These are phyloP conservation scores for Stratiomys singularior DNA, from an alignment of 2,888 invertebrate species.

Conservation along the genomic window DNA sequence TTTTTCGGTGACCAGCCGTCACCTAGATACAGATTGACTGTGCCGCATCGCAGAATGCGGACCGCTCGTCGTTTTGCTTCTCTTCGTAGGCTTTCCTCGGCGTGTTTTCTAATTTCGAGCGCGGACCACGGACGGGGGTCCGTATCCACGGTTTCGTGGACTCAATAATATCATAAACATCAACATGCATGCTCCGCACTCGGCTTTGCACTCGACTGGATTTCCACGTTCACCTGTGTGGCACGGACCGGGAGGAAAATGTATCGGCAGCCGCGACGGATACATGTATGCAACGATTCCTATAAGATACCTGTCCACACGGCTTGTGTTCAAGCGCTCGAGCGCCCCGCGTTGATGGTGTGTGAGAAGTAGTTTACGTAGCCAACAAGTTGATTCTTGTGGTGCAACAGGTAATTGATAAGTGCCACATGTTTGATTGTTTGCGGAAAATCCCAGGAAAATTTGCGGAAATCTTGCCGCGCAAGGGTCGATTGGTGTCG, in stretches of 20 bases:
- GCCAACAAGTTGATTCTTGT: constrained; percentile 17
- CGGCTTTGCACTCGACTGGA: neutral
- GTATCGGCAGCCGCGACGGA: constrained; percentile 13
- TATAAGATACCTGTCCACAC: neutral
- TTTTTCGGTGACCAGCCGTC: neutral
- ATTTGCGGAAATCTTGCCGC: neutral
- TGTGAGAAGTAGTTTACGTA: constrained; percentile 34
- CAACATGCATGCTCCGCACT: too few relatives aligned
- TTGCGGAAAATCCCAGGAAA: constrained; percentile 25
- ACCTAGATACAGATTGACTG: too few relatives aligned
- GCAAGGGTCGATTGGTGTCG: too few relatives aligned
- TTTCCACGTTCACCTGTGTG: constrained; percentile 7
- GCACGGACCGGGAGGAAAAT: neutral
- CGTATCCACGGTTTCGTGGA: neutral
- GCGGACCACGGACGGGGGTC: neutral
- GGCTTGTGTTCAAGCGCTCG: neutral
- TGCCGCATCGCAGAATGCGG: too few relatives aligned
- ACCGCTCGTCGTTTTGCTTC: too few relatives aligned
- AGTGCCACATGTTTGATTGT: constrained; percentile 33
- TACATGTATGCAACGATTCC: constrained; percentile 18
- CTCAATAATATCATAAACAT: too few relatives aligned
- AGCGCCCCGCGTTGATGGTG: constrained; percentile 6
- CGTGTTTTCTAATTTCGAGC: neutral
- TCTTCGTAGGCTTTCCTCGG: neutral
- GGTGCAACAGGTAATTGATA: constrained; percentile 44